Evolutionary conservation across 2,113 vertebrate species (phyloP), one percentile per base, ranked within the genome.

Genomic region (Thamnophis sirtalis): DNA sequence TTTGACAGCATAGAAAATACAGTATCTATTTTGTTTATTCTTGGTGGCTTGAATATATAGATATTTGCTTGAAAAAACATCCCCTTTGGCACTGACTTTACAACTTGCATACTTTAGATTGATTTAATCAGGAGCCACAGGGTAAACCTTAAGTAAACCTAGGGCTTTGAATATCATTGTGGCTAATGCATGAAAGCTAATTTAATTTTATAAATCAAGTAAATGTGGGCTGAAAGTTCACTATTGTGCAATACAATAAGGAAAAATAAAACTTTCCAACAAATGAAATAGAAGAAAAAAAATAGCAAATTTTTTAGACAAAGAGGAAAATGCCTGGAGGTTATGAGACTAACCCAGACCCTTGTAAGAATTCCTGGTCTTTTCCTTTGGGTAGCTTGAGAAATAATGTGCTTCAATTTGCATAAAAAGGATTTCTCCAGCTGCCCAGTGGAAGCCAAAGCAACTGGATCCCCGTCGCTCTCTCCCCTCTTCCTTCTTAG

Each of bases 61-160:
- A 91, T 90, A 92, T 86, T 92, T 91, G 95, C n/a, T 15, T 90
- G 26, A 92, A 94, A n/a, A 89, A 92, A 94, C 11, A 91, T 49
- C 84, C 94, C 55, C 84, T 90, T 92, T 89, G 92, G 93, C 90
- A 60, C 43, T 1, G 26, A 4, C 49, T 94, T 95, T 93, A 91
- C 84, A 88, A 90, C 55, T 94, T 89, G 88, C 93, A 93, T 92
- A 84, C 6, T 91, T 95, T 89, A 88, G 92, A 93, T 93, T 91
- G 54, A 33, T 94, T 96, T 93, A 90, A 95, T 94, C 89, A 60
- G n/a, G 49, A 93, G 38, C 91, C 87, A 86, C 93, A 93, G 86
- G 90, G 87, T 93, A 53, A 80, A 3, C 38, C 48, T 56, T 86
- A 89, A 89, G 55, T 51, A 89, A 92, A 93, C 9, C 68, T 85